Base-by-base conservation (phyloP, 2,113 vertebrate species). In the Pteruthius melanotis region DNA sequence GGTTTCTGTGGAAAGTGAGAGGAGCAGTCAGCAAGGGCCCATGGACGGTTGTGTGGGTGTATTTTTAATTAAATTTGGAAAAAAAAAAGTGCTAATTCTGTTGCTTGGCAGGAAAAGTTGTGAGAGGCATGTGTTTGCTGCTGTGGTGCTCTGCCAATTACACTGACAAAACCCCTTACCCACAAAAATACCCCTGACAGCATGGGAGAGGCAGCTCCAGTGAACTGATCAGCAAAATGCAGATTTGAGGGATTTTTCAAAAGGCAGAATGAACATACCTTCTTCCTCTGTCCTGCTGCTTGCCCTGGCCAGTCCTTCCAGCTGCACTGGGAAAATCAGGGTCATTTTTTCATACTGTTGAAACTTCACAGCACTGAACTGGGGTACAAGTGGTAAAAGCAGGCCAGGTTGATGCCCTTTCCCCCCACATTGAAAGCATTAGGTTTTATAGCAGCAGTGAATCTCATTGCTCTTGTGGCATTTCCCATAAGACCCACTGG, bases 241-340 rank as follows among this genome's bases (percentile, higher is more conserved):
- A 22, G 59, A 40, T 53, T 52, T 52, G 53, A 75, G 33, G 75
- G 15, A 44, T 68, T 15, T 23, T 64, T 64, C 50, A 49, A 77
- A 85, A 83, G 45, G 26, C 14, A 45, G 15, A 33, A 79, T 0
- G 0, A 49, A 40, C 1, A 1, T 2, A 1, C 9, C 22, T 14
- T 52, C 44, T 53, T n/a, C 53, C 75, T 13, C 5, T 59, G 57
- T 63, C 30, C 47, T 2, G 2, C 89, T 78, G 27, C 64, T 78
- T 23, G 0, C 53, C 24, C 22, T 40, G 52, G 40, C 70, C 57
- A 50, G 47, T 24, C 37, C 40, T 91, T 20, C 56, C 37, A 68
- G 40, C 65, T 65, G 52, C 31, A 13, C 28, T 68, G 81, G 60
- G 30, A 68, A 70, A 85, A 71, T 26, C 31, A 23, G 15, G 4